Percentiles rank a stretch among this genome's conserved stretches.
These are phyloP conservation scores for Ammodytes marinus DNA, from an alignment of 2,113 vertebrate genomes.

Conservation along the genomic window DNA sequence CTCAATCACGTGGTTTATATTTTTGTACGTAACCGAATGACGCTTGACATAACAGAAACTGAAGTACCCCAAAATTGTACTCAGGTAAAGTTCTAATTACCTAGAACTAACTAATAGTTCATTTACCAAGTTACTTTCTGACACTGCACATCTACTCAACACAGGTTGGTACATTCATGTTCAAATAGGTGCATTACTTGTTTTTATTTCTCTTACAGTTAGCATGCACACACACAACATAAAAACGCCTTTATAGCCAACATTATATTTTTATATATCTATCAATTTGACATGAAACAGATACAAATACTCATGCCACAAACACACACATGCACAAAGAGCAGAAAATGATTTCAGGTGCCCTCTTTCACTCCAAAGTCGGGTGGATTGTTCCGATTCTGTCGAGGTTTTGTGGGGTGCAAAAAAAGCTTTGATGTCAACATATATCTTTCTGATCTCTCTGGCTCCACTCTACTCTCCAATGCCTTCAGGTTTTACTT, in stretches of 20 bases:
- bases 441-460: conserved; percentile 80
- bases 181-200: too few relatives aligned
- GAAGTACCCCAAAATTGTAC: background rate
- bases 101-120: too few relatives aligned
- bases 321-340: conserved; percentile 4
- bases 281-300: background rate
- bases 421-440: conserved; percentile 76
- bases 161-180: too few relatives aligned
- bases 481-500: conserved; percentile 70
- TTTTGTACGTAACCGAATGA: conserved; percentile 12
- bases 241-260: background rate
- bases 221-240: background rate
- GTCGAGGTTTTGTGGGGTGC: conserved; percentile 67
- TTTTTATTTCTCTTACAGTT: background rate
- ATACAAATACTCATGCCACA: conserved; percentile 3
- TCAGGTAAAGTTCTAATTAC: too few relatives aligned
- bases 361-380: conserved; percentile 32
- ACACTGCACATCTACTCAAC: too few relatives aligned
- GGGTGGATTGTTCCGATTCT: conserved; percentile 58
- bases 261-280: background rate
- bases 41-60: background rate
- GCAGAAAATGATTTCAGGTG: conserved; percentile 20
- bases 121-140: too few relatives aligned
- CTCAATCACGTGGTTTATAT: conserved; percentile 10
- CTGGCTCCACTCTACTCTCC: conserved; percentile 68